Evolutionary conservation across 2,113 vertebrate species (phyloP).

Genomic region (Tachysurus vachellii): DNA sequence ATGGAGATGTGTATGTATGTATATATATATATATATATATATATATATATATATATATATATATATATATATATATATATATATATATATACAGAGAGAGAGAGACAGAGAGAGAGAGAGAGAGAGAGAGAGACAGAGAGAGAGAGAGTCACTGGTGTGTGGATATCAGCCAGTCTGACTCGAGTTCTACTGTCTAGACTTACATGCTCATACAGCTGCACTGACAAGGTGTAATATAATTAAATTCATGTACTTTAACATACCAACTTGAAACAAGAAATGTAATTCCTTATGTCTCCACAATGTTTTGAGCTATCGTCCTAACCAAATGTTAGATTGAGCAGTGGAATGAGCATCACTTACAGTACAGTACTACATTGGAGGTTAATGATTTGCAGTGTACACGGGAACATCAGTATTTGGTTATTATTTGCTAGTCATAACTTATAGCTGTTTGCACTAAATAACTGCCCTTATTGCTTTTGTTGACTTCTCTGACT

Average conservation of each 20-base stretch:
- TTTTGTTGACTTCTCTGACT: not conserved
- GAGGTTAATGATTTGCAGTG: not conserved
- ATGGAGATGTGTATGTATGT: not conserved
- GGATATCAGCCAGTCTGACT: not conserved
- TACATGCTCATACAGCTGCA: not conserved
- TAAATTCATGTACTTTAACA: not conserved
- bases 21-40: not conserved
- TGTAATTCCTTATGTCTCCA: not conserved
- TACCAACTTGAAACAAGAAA: not conserved
- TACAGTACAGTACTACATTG: not conserved
- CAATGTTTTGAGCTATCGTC: not conserved
- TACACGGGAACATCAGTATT: not conserved
- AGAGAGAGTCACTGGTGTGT: not conserved
- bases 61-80: too few relatives aligned
- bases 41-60: not conserved
- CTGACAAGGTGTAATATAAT: not conserved
- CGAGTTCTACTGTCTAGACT: not conserved
- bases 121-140: too few relatives aligned
- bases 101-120: too few relatives aligned
- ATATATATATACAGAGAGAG: too few relatives aligned
- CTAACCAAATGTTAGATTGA: not conserved
- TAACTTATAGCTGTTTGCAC: not conserved
- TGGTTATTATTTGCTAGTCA: not conserved
- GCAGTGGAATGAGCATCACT: not conserved
- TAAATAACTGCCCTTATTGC: not conserved